Base-by-base conservation (phyloP, 2,797 vertebrate genomes). In the Pachyuromys duprasi region DNA sequence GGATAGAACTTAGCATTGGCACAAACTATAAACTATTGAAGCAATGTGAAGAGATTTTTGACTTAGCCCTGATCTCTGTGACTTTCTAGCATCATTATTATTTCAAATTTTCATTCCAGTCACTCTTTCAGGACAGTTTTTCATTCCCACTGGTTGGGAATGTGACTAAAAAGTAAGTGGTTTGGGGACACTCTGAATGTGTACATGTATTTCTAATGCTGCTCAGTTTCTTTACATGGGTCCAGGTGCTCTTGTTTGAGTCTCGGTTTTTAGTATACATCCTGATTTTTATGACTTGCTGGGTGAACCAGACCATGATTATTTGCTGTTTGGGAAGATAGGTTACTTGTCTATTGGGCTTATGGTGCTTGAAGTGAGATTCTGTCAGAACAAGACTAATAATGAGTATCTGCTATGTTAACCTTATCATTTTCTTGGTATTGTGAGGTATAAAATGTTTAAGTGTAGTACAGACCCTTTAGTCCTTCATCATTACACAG, bases 361-460 rank as follows among this genome's bases (percentile, higher is more conserved):
- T 0, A 33, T 75, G 31, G 65, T 70, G 33, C 15, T 17, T 55
- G 7, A 86, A 14, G 92, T 65, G 42, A 95, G 36, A 75, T 87
- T 95, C 62, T 70, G 22, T 17, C 95, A 93, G 94, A 86, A 87
- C 80, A 83, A 95, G 93, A 86, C 82, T 57, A 78, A 74, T 89
- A 8, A 62, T 89, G 63, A 81, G 45, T 31, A 31, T 67, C 65
- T 81, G 22, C 31, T 75, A 14, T 86, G 6, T 93, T 82, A 45
- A 53, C 87, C 81, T 84, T 36, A 82, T 70, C n/a, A 8, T 15
- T 96, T 96, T 86, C 45, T 17, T 92, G 9, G 14, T 60, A 82
- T 26, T 84, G 0, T 70, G 18, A 82, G 42, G 76, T 94, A 76
- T 36, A 67, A 45, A 96, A 36, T 88, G 70, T 69, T 76, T 60